Conservation (phyloP, 2,113 vertebrate genomes). For the Silurus meridionalis region DNA sequence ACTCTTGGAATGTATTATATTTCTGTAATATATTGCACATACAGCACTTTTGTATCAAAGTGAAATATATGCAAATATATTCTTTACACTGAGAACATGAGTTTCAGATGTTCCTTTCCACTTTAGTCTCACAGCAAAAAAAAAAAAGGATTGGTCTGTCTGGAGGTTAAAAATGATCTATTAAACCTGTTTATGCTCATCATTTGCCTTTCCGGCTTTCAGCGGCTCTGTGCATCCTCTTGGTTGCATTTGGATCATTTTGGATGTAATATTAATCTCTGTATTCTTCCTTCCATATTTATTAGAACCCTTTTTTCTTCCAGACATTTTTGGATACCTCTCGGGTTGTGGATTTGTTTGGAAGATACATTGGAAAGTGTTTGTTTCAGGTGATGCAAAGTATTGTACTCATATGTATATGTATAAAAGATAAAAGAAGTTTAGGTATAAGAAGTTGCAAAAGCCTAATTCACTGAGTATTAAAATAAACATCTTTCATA, state of each 20-base stretch:
- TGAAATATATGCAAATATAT: background rate
- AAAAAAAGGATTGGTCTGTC: background rate
- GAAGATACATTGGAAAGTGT: background rate
- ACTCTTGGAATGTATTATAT: background rate
- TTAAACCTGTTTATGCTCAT: background rate
- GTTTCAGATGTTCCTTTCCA: too few species aligned
- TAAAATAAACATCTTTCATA: background rate
- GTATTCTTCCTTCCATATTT: background rate
- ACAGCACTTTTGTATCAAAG: background rate
- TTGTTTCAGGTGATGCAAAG: background rate
- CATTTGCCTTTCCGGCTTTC: background rate
- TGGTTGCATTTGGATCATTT: background rate
- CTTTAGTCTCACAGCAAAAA: too few species aligned
- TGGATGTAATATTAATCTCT: background rate
- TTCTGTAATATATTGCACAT: background rate
- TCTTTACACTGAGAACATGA: background rate
- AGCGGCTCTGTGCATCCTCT: background rate
- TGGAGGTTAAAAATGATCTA: background rate
- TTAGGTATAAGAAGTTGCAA: background rate
- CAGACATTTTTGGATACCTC: background rate
- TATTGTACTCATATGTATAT: background rate
- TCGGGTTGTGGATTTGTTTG: background rate
- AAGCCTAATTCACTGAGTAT: background rate
- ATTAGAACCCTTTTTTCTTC: background rate
- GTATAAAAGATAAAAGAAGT: background rate